Conservation (phyloP, 2,113 vertebrate genomes). For the Percopsis transmontana region DNA sequence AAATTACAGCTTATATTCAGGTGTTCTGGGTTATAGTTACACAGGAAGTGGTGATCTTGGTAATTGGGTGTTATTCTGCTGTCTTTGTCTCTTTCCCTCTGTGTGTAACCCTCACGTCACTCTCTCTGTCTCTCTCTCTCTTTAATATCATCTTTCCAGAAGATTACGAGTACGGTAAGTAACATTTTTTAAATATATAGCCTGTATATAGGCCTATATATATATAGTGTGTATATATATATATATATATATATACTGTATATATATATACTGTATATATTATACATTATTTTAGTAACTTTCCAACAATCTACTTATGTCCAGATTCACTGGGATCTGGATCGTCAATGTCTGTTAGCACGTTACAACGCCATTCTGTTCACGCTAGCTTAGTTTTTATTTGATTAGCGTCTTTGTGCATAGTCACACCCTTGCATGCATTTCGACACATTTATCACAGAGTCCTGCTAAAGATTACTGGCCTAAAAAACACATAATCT, state of each 20-base stretch:
- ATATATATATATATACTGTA: too few relatives aligned
- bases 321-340: not conserved
- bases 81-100: not conserved
- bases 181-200: too few relatives aligned
- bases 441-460: not conserved
- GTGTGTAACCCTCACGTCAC: not conserved
- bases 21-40: not conserved
- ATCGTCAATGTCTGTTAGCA: not conserved
- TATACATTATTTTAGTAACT: too few relatives aligned
- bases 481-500: not conserved
- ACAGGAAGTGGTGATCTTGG: not conserved
- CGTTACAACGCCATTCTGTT: not conserved
- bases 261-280: too few relatives aligned
- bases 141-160: conserved; percentile 5
- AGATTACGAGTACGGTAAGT: conserved; percentile 68
- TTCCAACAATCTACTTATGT: too few relatives aligned
- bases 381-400: conserved; percentile 3
- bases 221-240: too few relatives aligned
- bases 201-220: too few relatives aligned
- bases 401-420: not conserved
- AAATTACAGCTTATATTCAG: not conserved
- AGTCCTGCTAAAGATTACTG: not conserved
- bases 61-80: not conserved
- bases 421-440: not conserved
- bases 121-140: conserved; percentile 4